Conservation (phyloP, 2,113 vertebrate genomes). For the Cololabis saira region DNA sequence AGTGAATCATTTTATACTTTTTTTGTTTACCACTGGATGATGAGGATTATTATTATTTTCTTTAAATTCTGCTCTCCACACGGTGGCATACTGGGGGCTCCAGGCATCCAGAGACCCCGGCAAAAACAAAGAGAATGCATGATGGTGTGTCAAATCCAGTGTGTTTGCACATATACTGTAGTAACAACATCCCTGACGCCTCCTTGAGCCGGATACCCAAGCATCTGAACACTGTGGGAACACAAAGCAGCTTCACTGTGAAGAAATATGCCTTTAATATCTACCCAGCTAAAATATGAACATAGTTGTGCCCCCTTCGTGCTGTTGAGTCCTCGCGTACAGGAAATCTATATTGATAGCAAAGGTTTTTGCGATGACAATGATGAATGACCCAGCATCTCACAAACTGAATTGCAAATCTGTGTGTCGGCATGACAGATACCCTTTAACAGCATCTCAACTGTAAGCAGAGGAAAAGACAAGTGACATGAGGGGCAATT, state of each 20-base stretch:
- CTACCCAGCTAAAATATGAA: slow-evolving; percentile 6
- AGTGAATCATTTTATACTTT: slow-evolving; percentile 32
- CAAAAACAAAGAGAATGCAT: slow-evolving; percentile 25
- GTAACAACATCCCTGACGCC: slow-evolving; percentile 21
- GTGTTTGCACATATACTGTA: slow-evolving; percentile 36
- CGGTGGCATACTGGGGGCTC: slow-evolving; percentile 15
- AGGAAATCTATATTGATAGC: slow-evolving; percentile 20
- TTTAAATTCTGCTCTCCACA: slow-evolving; percentile 11
- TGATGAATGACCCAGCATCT: slow-evolving; percentile 21
- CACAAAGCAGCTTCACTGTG: background rate
- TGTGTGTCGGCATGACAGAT: background rate
- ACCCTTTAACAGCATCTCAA: background rate
- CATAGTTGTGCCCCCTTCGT: slow-evolving; percentile 9
- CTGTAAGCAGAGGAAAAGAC: background rate
- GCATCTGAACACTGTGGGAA: slow-evolving; percentile 12
- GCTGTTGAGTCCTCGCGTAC: slow-evolving; percentile 1
- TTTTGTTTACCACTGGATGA: slow-evolving; percentile 25
- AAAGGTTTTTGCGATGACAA: slow-evolving; percentile 12
- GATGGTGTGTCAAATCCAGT: slow-evolving; percentile 21
- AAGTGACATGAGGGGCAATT: slow-evolving; percentile 1
- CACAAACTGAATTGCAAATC: background rate
- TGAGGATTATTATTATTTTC: background rate
- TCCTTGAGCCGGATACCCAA: slow-evolving; percentile 35
- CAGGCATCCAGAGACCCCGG: slow-evolving; percentile 20
- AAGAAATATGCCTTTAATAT: slow-evolving; percentile 26